These are phyloP conservation scores for Tipula unca DNA, from an alignment of 2,888 invertebrate species.

Conservation along the genomic window DNA sequence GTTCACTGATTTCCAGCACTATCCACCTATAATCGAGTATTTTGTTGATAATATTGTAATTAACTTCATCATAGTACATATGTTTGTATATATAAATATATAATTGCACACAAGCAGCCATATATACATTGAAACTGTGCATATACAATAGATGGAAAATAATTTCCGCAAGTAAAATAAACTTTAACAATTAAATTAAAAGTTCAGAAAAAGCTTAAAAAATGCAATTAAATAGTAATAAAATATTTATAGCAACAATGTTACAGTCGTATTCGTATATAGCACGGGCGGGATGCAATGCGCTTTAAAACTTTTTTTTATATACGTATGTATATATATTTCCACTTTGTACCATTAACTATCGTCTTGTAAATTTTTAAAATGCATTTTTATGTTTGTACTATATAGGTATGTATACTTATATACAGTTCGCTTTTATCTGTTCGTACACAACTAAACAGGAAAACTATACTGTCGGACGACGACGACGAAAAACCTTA, in stretches of 20 bases:
- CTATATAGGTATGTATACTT: too few relatives aligned
- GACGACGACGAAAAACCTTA: background rate
- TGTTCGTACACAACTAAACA: too few relatives aligned
- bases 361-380: background rate
- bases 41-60: background rate
- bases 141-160: background rate
- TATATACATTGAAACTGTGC: too few relatives aligned
- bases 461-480: background rate
- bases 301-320: background rate
- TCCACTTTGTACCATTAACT: background rate
- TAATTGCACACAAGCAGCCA: too few relatives aligned
- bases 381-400: background rate
- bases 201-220: background rate
- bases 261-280: background rate
- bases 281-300: background rate
- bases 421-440: background rate
- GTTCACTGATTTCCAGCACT: too few relatives aligned
- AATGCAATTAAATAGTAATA: conserved; percentile 8
- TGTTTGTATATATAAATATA: too few relatives aligned
- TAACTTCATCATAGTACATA: background rate
- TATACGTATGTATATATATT: background rate
- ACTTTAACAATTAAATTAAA: background rate
- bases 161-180: background rate
- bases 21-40: too few relatives aligned
- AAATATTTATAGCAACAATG: background rate